phyloP scores from a whole-genome alignment of 2,797 vertebrate species.

The Prionace glauca region DNA sequence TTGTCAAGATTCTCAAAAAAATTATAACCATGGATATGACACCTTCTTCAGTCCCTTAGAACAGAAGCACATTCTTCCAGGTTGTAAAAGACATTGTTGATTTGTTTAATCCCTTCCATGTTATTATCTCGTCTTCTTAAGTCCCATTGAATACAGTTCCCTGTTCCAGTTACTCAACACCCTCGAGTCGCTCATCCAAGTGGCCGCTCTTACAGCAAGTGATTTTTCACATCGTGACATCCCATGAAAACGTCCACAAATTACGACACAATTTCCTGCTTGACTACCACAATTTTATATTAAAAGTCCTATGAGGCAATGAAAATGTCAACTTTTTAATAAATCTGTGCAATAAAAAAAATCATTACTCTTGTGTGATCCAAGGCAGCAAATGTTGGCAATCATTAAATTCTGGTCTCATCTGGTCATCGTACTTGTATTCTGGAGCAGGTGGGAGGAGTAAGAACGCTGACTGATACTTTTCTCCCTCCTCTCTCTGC shows the following conservation, averaged over 20 bases:
- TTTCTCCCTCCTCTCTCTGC: not conserved
- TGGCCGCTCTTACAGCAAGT: not conserved
- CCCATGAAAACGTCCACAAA: constrained; percentile 22
- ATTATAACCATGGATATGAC: constrained; percentile 40
- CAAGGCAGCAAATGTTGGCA: not conserved
- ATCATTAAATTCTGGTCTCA: not conserved
- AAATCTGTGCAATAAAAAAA: not conserved
- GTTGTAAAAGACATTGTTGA: not conserved
- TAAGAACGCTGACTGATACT: not conserved
- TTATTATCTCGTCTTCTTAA: not conserved
- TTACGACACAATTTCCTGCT: constrained; percentile 19
- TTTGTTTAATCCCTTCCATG: not conserved
- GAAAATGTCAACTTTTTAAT: constrained; percentile 7
- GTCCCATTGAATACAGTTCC: not conserved
- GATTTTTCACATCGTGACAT: not conserved
- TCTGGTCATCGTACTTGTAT: too few species aligned
- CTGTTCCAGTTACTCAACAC: not conserved
- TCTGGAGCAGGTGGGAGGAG: not conserved
- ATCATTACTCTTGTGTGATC: not conserved
- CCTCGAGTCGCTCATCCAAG: not conserved
- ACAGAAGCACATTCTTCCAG: not conserved
- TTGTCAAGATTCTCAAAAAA: not conserved
- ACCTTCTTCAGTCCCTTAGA: constrained; percentile 42
- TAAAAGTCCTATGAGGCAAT: not conserved
- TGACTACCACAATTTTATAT: not conserved